Evolutionary conservation across 92 coral and sea anemone species (phyloP).

Genomic region (Epizoanthus fatuus): DNA sequence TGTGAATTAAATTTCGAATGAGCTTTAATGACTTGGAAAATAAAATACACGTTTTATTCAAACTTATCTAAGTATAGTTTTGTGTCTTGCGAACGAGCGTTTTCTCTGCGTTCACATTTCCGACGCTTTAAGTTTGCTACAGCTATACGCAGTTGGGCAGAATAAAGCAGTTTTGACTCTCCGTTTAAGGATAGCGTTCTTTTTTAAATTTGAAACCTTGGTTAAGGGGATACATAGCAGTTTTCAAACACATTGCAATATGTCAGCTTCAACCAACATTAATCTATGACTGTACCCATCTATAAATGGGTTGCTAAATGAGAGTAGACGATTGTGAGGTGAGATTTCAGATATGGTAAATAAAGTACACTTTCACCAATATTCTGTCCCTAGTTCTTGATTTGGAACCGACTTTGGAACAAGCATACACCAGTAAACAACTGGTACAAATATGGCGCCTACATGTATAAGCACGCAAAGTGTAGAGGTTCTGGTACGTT

Average conservation of each 20-base stretch:
- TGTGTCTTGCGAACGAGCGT: slow-evolving; percentile 1
- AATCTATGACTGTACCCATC: slow-evolving; percentile 29
- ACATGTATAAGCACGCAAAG: too few species aligned
- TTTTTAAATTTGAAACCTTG: slow-evolving; percentile 35
- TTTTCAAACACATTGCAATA: slow-evolving; percentile 13
- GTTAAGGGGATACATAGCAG: slow-evolving; percentile 35
- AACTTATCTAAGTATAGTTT: not conserved
- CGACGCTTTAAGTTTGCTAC: slow-evolving; percentile 39
- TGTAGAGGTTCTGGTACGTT: too few species aligned
- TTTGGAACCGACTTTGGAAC: not conserved
- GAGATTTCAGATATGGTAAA: slow-evolving; percentile 36
- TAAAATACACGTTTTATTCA: slow-evolving; percentile 4
- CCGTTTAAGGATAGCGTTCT: slow-evolving; percentile 47
- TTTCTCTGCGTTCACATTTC: slow-evolving; percentile 12
- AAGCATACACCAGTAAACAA: too few species aligned
- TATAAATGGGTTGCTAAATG: slow-evolving; percentile 29
- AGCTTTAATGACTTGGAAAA: slow-evolving; percentile 31
- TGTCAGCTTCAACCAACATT: not conserved
- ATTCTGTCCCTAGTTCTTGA: not conserved
- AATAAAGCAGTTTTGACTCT: slow-evolving; percentile 36
- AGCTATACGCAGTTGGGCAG: slow-evolving; percentile 13
- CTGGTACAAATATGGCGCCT: too few species aligned
- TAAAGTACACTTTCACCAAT: slow-evolving; percentile 36
- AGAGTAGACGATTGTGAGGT: slow-evolving; percentile 35
- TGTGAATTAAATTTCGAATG: slow-evolving; percentile 13